Conservation (phyloP, 2,888 invertebrate genomes). For the Ormyrus labotus region DNA sequence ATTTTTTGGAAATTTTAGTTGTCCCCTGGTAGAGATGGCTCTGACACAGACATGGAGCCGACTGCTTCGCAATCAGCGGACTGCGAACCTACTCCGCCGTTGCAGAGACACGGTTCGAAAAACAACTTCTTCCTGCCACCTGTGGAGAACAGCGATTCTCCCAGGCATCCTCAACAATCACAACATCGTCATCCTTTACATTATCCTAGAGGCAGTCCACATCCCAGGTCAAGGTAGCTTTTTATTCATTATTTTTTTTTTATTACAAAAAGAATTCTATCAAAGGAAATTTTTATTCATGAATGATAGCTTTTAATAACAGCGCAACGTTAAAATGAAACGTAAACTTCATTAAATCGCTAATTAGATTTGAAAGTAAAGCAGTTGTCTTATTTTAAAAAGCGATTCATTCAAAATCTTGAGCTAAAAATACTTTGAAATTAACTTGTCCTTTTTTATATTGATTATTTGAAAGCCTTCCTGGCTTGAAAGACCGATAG, state of each 20-base stretch:
- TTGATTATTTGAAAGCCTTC: conserved; percentile 27
- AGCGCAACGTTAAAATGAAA: no score
- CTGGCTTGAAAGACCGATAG: conserved; percentile 6
- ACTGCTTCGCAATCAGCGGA: conserved; percentile 93
- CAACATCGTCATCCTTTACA: conserved; percentile 76
- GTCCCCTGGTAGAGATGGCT: conserved; percentile 89
- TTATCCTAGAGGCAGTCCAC: conserved; percentile 87
- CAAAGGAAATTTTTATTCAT: no score
- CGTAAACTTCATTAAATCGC: no score
- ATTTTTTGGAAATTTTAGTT: conserved; percentile 77
- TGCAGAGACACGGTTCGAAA: conserved; percentile 90
- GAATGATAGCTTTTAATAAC: no score
- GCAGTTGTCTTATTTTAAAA: neutral
- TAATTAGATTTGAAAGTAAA: no score
- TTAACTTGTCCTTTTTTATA: conserved; percentile 12
- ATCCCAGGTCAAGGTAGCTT: conserved; percentile 83
- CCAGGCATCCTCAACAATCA: conserved; percentile 76
- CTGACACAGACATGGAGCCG: conserved; percentile 91
- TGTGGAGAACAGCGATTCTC: conserved; percentile 76
- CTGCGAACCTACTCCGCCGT: conserved; percentile 93
- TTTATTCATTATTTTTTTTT: neutral
- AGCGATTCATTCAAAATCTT: neutral
- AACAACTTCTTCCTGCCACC: conserved; percentile 92
- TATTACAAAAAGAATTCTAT: no score
- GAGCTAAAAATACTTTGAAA: neutral